Evolutionary conservation across 2,888 invertebrate genomes (phyloP), one percentile per base, ranked within the genome.

Genomic region (Siphlonurus alternatus): DNA sequence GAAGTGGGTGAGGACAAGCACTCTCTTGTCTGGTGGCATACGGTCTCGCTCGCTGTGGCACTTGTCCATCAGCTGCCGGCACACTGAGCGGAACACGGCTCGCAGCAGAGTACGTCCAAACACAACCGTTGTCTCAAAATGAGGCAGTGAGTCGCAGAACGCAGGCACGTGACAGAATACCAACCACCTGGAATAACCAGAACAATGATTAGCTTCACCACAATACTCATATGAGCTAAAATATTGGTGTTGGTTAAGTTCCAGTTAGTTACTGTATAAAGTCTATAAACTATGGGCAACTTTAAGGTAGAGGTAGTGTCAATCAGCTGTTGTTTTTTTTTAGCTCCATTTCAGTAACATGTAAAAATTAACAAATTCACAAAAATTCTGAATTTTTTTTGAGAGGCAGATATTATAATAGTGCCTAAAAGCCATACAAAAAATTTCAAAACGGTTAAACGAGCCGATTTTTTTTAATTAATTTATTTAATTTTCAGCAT

Each of bases 91-190:
- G 72, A 88, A 96, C 1, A 95, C 89, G 0, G 93, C 90, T 53
- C 88, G 82, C 1, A 96, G 79, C 59, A 96, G 77, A 0, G 91
- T 90, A 24, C 90, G 82, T 0, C 96, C 97, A 77, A 97, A 97
- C 23, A 94, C 92, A 24, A 89, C 78, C 0, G 94, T 90, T 0
- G 93, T 92, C 70, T 95, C 94, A 72, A 88, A 92, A 73, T 93
- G 91, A 0, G 89, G 87, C 60, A 97, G 76, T 0, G 95, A 94
- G 75, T 95, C 93, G 73, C 96, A 96, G 75, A 94, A 93, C 0
- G 93, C 91, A 0, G 96, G 96, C 25, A 96, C 92, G 76, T 95
- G 93, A 73, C 95, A 96, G 74, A 93, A 95, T 3, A 95, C 92
- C 56, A 97, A 77, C 96, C 96, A 97, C 67, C 90, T 85, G 71